Evolutionary conservation across 2,888 invertebrate species (phyloP).

Genomic region (Timandra comae): DNA sequence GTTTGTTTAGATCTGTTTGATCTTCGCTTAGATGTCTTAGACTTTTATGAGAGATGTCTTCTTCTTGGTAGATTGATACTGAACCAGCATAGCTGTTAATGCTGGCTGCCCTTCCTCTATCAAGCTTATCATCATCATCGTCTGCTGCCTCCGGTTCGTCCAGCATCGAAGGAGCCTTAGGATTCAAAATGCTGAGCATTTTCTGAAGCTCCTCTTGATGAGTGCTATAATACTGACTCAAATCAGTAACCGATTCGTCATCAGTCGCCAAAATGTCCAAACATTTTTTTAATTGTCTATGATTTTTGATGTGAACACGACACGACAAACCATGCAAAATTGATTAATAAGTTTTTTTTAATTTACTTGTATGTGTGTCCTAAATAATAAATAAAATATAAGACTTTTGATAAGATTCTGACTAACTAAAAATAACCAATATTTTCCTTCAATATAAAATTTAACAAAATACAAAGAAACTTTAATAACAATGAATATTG

Average conservation of each 20-base stretch:
- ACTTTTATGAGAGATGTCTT: slow-evolving; percentile 51
- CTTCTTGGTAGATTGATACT: slow-evolving; percentile 57
- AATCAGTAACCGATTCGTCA: slow-evolving; percentile 57
- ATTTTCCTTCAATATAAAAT: background rate
- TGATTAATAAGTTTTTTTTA: slow-evolving; percentile 42
- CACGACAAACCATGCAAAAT: slow-evolving; percentile 73
- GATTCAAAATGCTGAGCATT: slow-evolving; percentile 54
- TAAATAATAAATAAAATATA: no score
- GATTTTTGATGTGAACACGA: slow-evolving; percentile 30
- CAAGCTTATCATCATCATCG: slow-evolving; percentile 56
- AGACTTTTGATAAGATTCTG: no score
- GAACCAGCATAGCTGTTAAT: slow-evolving; percentile 51
- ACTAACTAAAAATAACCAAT: no score
- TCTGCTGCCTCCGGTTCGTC: slow-evolving; percentile 56
- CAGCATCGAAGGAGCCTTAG: slow-evolving; percentile 50
- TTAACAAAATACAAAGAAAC: background rate
- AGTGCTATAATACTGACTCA: slow-evolving; percentile 56
- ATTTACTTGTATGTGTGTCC: slow-evolving; percentile 4
- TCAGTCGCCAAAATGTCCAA: slow-evolving; percentile 78
- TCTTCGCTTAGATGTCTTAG: slow-evolving; percentile 60
- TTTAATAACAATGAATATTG: background rate
- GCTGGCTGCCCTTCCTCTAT: slow-evolving; percentile 42
- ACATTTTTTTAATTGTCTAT: slow-evolving; percentile 75
- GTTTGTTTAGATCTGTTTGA: slow-evolving; percentile 57
- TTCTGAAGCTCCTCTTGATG: slow-evolving; percentile 63